These are phyloP conservation scores for Crocodylus rhombifer DNA, from an alignment of 2,797 vertebrate species.

Conservation along the genomic window DNA sequence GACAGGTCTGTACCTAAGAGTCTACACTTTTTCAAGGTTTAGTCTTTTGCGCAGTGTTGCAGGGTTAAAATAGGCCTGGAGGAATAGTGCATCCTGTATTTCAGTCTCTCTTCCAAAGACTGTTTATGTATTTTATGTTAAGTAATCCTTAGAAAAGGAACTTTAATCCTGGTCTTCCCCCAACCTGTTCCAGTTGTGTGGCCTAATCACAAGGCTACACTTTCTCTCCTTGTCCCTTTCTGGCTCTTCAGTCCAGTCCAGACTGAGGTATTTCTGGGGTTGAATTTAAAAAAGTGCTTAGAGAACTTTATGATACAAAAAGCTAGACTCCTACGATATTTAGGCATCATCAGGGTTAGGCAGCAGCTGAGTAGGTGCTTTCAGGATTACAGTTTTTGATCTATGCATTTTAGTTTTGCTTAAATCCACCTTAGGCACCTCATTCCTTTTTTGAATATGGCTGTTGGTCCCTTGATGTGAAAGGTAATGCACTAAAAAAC, in stretches of 20 bases:
- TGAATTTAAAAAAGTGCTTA: not conserved
- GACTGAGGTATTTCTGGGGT: not conserved
- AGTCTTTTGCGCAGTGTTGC: too few relatives aligned
- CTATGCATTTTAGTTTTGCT: not conserved
- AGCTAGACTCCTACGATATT: not conserved
- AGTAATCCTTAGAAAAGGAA: too few relatives aligned
- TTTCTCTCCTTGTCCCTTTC: too few relatives aligned
- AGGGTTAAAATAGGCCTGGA: too few relatives aligned
- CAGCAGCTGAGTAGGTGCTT: not conserved
- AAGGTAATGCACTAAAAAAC: not conserved
- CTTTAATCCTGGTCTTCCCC: too few relatives aligned
- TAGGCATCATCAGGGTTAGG: not conserved
- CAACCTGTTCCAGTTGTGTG: too few relatives aligned
- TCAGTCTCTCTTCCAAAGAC: too few relatives aligned
- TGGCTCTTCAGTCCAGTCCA: not conserved
- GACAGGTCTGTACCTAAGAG: too few relatives aligned
- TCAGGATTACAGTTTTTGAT: not conserved
- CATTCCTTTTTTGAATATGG: not conserved
- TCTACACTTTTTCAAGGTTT: too few relatives aligned
- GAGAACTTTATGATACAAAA: not conserved
- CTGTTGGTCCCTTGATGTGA: not conserved
- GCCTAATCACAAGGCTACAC: too few relatives aligned
- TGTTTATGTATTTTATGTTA: too few relatives aligned
- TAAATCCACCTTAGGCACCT: not conserved
- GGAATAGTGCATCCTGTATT: too few relatives aligned